phyloP scores from a whole-genome alignment of 1,140 invertebrate species.

The Achroia grisella region DNA sequence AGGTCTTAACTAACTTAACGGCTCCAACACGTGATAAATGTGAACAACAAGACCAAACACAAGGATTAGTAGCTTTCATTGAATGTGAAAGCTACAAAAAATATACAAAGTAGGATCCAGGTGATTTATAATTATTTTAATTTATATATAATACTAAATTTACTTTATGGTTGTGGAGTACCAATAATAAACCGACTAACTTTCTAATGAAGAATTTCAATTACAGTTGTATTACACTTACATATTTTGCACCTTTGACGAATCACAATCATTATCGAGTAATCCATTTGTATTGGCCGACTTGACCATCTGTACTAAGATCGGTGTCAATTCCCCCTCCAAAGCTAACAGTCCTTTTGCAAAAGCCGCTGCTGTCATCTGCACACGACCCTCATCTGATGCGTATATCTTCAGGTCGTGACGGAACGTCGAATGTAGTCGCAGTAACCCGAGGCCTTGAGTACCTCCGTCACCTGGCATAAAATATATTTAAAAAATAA shows the following conservation, averaged over 20 bases:
- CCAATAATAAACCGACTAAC: too few relatives aligned
- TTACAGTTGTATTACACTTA: too few relatives aligned
- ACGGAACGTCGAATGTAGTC: slow-evolving; percentile 97
- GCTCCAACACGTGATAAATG: too few relatives aligned
- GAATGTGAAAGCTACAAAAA: too few relatives aligned
- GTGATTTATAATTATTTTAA: too few relatives aligned
- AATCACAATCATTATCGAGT: slow-evolving; percentile 98
- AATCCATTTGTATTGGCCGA: slow-evolving; percentile 99
- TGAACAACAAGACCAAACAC: too few relatives aligned
- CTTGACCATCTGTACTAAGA: slow-evolving; percentile 99
- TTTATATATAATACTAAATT: too few relatives aligned
- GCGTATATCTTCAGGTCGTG: slow-evolving; percentile 99
- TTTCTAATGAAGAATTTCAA: too few relatives aligned
- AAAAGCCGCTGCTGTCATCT: slow-evolving; percentile 99
- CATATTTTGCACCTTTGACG: slow-evolving; percentile 96
- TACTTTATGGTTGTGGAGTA: too few relatives aligned
- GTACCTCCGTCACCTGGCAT: slow-evolving; percentile 88
- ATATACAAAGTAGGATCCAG: too few relatives aligned
- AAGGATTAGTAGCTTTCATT: too few relatives aligned
- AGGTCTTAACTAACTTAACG: too few relatives aligned
- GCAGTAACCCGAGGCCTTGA: slow-evolving; percentile 92
- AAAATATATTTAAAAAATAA: neutral
- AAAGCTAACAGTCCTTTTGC: slow-evolving; percentile 97
- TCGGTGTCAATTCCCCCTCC: slow-evolving; percentile 98
- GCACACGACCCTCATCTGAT: slow-evolving; percentile 98